Base-by-base conservation (phyloP, 1,140 invertebrate species). In the Saccostrea cuccullata region DNA sequence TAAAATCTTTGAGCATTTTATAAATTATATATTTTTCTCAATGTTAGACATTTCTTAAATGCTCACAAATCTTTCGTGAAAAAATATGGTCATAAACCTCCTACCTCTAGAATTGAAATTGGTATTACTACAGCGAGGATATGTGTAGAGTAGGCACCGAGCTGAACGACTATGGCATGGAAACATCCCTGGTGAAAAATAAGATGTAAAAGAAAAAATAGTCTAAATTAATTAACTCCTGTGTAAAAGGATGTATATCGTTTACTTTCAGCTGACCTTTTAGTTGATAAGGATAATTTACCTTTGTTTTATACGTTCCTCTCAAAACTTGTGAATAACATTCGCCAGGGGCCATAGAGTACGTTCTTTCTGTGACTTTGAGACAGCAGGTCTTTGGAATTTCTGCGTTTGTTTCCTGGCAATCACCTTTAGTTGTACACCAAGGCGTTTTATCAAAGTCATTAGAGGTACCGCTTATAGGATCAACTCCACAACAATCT, bases 361-460 rank as follows among this genome's bases (percentile, higher is more conserved):
- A 64, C 2, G n/a, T 85, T 30, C 30, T 67, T 13, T 23, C 84
- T 8, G 23, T 40, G 13, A 85, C 60, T 5, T 60, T 36, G 17
- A 20, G 15, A 47, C 84, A 85, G 30, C 84, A 85, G 23, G 60
- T 60, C 55, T n/a, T 67, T 30, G 84, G 84, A 64, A 85, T 64
- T 15, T 85, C 9, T 20, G 26, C n/a, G n/a, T n/a, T 56, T 23
- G 23, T 30, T 13, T 40, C 17, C 5, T 84, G 47, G 30, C 84
- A 60, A 0, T n/a, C 15, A 26, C 17, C 40, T 3, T 5, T 9
- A 0, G 36, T n/a, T 6, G 23, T 77, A 30, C 70, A 77, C 70
- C 70, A 77, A 77, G 23, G 30, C 5, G 70, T 77, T 17, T 12
- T 3, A 9, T 36, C 26, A 15, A 77, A 77, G 15, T 77, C 70